phyloP scores from a whole-genome alignment of 23 tunicate species.

The Phallusia fumigata region DNA sequence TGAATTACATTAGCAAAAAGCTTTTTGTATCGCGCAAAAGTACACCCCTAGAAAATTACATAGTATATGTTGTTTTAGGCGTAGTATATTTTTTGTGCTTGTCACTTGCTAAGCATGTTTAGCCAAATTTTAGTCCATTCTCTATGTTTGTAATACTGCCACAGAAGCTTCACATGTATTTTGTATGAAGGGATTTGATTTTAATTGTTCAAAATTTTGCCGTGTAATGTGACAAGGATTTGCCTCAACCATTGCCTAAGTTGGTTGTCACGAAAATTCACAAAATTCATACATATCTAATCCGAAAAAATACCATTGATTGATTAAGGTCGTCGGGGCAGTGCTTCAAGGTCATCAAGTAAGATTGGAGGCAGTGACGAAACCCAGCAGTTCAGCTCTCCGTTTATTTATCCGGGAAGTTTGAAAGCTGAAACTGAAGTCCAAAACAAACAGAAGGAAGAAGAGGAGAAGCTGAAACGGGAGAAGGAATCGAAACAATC shows the following conservation, averaged over 20 bases:
- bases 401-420: conserved; percentile 66
- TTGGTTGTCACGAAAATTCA: no score
- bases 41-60: neutral
- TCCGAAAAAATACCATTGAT: neutral
- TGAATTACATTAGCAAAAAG: neutral
- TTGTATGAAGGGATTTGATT: neutral
- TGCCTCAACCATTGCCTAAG: no score
- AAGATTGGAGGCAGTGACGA: conserved; percentile 58
- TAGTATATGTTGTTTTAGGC: no score
- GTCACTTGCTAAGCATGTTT: no score
- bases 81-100: no score
- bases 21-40: neutral
- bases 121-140: no score
- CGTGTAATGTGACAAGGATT: no score
- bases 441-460: conserved; percentile 59
- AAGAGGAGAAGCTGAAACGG: conserved; percentile 55
- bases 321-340: conserved; percentile 62
- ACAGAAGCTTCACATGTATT: no score
- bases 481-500: conserved; percentile 65
- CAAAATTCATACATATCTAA: no score
- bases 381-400: conserved; percentile 57
- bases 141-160: no score
- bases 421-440: conserved; percentile 75
- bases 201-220: neutral
- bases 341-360: conserved; percentile 88